Evolutionary conservation across 2,797 vertebrate species (phyloP), one percentile per base, ranked within the genome.

Genomic region (Tragelaphus oryx): DNA sequence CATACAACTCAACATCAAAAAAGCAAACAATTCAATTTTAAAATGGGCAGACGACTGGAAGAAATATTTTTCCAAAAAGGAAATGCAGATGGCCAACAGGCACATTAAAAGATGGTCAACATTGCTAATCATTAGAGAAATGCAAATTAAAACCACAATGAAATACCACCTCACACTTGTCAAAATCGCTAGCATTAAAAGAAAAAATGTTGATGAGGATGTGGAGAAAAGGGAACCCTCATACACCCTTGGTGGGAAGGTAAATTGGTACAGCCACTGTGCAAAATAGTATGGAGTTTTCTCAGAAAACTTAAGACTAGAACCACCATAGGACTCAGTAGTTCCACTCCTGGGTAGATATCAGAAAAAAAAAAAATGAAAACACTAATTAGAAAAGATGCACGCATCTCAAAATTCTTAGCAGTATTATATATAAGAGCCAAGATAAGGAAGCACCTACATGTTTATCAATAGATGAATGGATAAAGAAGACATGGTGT

Each of bases 391-490:
- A 54, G 50, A 80, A 54, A 54, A 80, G n/a, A 54, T 54, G n/a
- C n/a, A 54, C 2, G 0, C 1, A 24, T 13, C 12, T 13, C 50
- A 54, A 16, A 37, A 52, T 80, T 80, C 50, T 37, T 14, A 37
- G 50, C 12, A 16, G 78, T 33, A 54, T 37, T 54, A 24, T 37
- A 37, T 37, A 37, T 12, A 80, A 14, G 8, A 24, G 48, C 48
- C n/a, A 54, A 79, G 48, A 24, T 54, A 52, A 24, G n/a, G 48
- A 54, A 33, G 48, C 50, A 26, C 50, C 50, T 54, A 16, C 0
- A 6, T 24, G 76, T 52, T n/a, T 33, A 54, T 79, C 50, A 79
- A 24, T 12, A 52, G 76, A 33, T 24, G 30, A 33, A 13, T 3
- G 48, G 48, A 52, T 54, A 24, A 79, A 79, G 76, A 79, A 79